Conservation (phyloP, 2,797 vertebrate species). For the Aplochiton taeniatus region DNA sequence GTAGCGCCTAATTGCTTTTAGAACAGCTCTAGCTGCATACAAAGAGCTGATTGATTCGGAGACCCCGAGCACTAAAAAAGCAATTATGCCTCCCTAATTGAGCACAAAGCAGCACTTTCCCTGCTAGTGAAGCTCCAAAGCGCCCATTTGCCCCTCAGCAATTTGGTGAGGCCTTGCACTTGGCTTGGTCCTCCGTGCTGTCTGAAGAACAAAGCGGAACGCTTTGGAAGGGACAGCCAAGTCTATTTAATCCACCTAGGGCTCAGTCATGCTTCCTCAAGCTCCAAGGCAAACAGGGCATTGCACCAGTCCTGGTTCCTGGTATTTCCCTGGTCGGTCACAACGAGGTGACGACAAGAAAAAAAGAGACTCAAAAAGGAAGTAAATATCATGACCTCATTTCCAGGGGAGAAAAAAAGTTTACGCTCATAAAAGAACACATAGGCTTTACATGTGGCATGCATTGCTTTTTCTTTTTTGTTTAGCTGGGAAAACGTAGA, state of each 20-base stretch:
- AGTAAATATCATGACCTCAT: not conserved
- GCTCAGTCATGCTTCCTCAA: not conserved
- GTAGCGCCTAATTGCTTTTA: slow-evolving; percentile 12
- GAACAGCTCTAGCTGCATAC: slow-evolving; percentile 30
- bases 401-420: not conserved
- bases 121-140: slow-evolving; percentile 28
- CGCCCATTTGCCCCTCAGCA: slow-evolving; percentile 39
- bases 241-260: slow-evolving; percentile 9
- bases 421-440: no score
- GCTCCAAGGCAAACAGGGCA: slow-evolving; percentile 15
- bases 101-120: slow-evolving; percentile 56
- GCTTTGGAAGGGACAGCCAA: slow-evolving; percentile 21
- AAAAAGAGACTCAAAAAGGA: not conserved
- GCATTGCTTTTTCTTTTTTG: no score
- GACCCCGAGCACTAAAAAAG: slow-evolving; percentile 29
- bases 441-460: no score
- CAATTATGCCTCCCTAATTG: slow-evolving; percentile 66
- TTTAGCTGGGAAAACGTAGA: no score
- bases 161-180: slow-evolving; percentile 27
- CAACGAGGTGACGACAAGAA: slow-evolving; percentile 4
- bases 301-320: slow-evolving; percentile 21
- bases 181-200: slow-evolving; percentile 27
- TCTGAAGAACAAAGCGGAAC: slow-evolving; percentile 27
- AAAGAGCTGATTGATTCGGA: slow-evolving; percentile 60
- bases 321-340: not conserved